Base-by-base conservation (phyloP, 37 sponge, comb jelly and placozoan species). In the Ianthella basta region DNA sequence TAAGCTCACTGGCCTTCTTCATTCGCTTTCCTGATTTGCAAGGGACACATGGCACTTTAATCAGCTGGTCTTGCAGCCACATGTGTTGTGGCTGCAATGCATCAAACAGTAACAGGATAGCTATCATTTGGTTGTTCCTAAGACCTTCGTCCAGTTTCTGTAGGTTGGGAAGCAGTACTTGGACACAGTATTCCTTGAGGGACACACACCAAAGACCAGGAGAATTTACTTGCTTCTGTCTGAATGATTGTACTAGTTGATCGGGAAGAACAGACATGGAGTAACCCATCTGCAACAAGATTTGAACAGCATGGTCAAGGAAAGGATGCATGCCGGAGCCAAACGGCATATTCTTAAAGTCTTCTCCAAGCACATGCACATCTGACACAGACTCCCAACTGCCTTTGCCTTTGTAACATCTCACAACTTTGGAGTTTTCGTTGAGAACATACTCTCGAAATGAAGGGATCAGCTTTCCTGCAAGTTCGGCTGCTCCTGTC, bases 361-460 rank as follows among this genome's bases (percentile, higher is more conserved):
- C 69, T 54, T 60, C 21, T 37, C 24, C 59, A 34, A 87, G 83
- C 4, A 91, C 4, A 3, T 30, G 32, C 18, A 79, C 81, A 63
- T 87, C 40, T 29, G 23, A 44, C n/a, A 87, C 82, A 34, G 79
- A 65, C n/a, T 85, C 8, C 91, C 91, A 91, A 16, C 35, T 53
- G 6, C 84, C 87, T 34, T 78, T 78, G 53, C 70, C 20, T 83
- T 41, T 80, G 13, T 21, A 19, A 41, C 38, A 75, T 44, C 78
- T 40, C 21, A 75, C 54, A 41, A 75, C 40, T 44, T 41, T 20
- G 12, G 54, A 44, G 10, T 75, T 41, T 12, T 50, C 16, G 3
- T 38, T 18, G 39, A 40, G 19, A 75, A 75, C 1, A 18, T 15
- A n/a, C 14, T 75, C 16, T 1, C 25, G 54, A 41, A 75, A 75